Percentiles rank a stretch among this genome's conserved stretches.
phyloP scores from a whole-genome alignment of 37 sponge, comb jelly and placozoan species.

The Oscarella lobularis region DNA sequence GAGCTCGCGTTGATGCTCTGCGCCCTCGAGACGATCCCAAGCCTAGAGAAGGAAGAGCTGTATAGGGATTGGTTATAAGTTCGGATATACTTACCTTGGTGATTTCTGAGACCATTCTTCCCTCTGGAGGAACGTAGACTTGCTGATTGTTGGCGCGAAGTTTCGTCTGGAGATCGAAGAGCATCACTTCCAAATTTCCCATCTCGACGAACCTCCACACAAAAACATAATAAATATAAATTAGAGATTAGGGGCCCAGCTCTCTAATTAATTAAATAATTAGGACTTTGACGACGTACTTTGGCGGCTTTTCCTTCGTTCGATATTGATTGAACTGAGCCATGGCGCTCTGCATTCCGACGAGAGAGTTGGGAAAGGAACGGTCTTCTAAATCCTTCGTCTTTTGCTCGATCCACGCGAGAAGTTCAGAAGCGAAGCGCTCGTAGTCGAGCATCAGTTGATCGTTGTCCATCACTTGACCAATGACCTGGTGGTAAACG shows the following conservation, averaged over 20 bases:
- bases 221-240: too few relatives aligned
- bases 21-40: constrained; percentile 83
- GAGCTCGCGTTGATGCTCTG: constrained; percentile 86
- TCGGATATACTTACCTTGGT: constrained; percentile 46
- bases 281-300: too few relatives aligned
- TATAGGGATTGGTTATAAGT: too few relatives aligned
- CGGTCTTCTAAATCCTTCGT: neutral
- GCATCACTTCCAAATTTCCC: constrained; percentile 74
- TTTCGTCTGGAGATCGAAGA: constrained; percentile 89
- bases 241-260: too few relatives aligned
- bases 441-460: constrained; percentile 71
- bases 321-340: constrained; percentile 7
- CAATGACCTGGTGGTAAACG: constrained; percentile 38
- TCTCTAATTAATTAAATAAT: too few relatives aligned
- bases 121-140: constrained; percentile 86
- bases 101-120: constrained; percentile 81
- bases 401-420: constrained; percentile 8
- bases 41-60: too few relatives aligned
- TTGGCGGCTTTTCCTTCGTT: constrained; percentile 26
- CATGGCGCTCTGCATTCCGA: constrained; percentile 5
- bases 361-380: constrained; percentile 9
- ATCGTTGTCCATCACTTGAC: constrained; percentile 76
- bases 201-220: constrained; percentile 87
- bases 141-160: constrained; percentile 70
- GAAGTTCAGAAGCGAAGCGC: neutral